Evolutionary conservation across 2,888 invertebrate genomes (phyloP), one percentile per base, ranked within the genome.

Genomic region (Ectemnius cavifrons): DNA sequence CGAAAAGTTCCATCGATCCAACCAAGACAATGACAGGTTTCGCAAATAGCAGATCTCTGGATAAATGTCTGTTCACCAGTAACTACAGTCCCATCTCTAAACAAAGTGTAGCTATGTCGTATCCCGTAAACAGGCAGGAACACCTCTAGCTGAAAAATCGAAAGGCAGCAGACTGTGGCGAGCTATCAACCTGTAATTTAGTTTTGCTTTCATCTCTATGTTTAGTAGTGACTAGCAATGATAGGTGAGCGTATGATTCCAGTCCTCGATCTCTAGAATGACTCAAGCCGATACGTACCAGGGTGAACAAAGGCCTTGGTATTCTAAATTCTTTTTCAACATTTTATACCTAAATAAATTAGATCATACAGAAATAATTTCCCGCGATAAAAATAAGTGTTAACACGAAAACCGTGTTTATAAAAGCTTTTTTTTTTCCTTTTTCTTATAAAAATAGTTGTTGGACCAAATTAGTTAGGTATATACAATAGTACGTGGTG

Each of bases 381-480:
- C 37, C 4, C 37, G 1, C 37, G 6, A 6, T 37, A 11, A 37
- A 37, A 6, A 8, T 37, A 37, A 37, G 5, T 6, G 1, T 8
- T 8, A n/a, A 59, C 28, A 20, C 45, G 60, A 60, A 28, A 73
- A 71, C 18, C 20, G 59, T 62, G 49, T 71, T 58, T 64, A 11
- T 27, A 14, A 62, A 46, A 13, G 62, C 47, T 52, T 23, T 23
- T 46, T 52, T 47, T 45, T 46, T 52, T 47, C 28, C 49, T 11
- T 37, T 37, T 37, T 37, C 37, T 37, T 37, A 37, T 37, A 37
- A 37, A 37, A 37, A 8, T 37, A 23, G 3, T 23, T 23, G 23
- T 23, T 23, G 23, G 23, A 2, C 23, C 23, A 23, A 23, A 23
- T 23, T 23, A 23, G 23, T 23, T 23, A 23, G 23, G 23, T 23